Percentiles rank a stretch among this genome's conserved stretches.
Evolutionary conservation across 2,797 vertebrate genomes (phyloP).

Genomic region (Morelia viridis): DNA sequence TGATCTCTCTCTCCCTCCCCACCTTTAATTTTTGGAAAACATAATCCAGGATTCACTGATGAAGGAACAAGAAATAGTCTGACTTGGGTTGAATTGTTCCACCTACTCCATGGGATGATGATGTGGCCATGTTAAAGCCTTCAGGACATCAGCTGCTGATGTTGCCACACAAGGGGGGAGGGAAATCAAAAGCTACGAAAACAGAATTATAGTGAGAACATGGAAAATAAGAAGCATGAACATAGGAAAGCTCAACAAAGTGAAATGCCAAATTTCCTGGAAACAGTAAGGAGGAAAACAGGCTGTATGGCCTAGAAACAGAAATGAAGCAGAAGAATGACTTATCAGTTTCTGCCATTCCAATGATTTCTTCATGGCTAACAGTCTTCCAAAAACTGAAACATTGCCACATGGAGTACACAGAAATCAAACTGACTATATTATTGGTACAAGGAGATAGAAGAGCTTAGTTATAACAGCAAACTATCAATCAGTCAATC

Average conservation of each 20-base stretch:
- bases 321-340: not conserved
- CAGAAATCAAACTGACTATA: not conserved
- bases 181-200: not conserved
- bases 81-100: not conserved
- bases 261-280: not conserved
- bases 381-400: not conserved
- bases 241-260: not conserved
- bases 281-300: not conserved
- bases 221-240: not conserved
- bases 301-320: not conserved
- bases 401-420: not conserved
- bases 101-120: not conserved
- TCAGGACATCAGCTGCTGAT: not conserved
- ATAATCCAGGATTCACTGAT: not conserved
- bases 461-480: not conserved
- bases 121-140: not conserved
- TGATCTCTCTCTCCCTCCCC: accelerated
- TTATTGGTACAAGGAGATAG: not conserved
- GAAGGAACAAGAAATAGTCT: not conserved
- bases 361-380: not conserved
- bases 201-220: not conserved
- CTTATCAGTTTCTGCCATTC: not conserved
- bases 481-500: not conserved
- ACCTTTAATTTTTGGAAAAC: not conserved
- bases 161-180: not conserved